These are phyloP conservation scores for Rousettus leschenaultii DNA, from an alignment of 2,113 vertebrate species.

Conservation along the genomic window DNA sequence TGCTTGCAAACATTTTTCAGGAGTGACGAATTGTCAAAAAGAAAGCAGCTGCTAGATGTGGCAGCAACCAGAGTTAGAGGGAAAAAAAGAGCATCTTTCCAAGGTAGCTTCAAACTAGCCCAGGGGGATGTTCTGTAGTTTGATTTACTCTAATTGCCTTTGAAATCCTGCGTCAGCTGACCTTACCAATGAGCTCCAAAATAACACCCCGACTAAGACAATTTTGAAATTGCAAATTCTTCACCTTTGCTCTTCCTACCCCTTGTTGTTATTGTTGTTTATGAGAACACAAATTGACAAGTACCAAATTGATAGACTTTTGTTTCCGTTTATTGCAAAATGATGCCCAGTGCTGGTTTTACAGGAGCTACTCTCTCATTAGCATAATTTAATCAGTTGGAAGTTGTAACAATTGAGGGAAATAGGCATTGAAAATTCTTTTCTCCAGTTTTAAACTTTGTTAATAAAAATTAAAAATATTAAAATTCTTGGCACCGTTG, in stretches of 20 bases:
- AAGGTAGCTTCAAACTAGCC: constrained; percentile 69
- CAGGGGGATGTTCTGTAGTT: constrained; percentile 66
- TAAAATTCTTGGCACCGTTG: not conserved
- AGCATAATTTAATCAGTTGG: constrained; percentile 30
- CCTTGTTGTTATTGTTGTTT: constrained; percentile 27
- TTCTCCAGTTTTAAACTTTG: not conserved
- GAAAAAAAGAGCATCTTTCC: constrained; percentile 32
- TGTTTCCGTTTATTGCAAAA: constrained; percentile 46
- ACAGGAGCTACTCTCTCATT: not conserved
- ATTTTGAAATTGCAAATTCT: constrained; percentile 67
- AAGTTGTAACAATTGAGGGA: not conserved
- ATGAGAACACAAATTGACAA: not conserved
- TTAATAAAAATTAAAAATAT: not conserved
- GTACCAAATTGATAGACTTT: constrained; percentile 33
- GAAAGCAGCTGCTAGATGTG: constrained; percentile 81
- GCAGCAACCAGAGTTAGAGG: constrained; percentile 72
- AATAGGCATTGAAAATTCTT: not conserved
- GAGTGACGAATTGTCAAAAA: constrained; percentile 86
- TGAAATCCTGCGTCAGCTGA: constrained; percentile 78
- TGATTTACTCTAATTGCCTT: constrained; percentile 80
- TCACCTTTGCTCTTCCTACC: constrained; percentile 40
- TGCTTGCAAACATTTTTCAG: constrained; percentile 88
- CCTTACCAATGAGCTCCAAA: constrained; percentile 71
- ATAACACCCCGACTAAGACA: constrained; percentile 32
- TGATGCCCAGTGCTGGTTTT: not conserved